Conservation (phyloP, 2,888 invertebrate genomes). For the Dichetophora obliterata region DNA sequence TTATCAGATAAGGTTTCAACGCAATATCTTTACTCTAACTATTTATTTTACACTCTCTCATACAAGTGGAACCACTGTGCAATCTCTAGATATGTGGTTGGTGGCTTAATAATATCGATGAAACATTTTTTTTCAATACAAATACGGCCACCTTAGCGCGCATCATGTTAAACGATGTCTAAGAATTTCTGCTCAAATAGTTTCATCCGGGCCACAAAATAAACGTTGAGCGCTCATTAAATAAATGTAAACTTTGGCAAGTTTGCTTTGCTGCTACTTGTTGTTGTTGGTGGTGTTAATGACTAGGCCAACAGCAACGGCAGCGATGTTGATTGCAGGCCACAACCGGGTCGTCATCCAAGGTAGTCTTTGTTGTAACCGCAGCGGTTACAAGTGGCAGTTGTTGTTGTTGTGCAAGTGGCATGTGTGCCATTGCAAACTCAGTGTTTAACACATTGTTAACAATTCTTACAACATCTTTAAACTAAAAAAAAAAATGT, state of each 20-base stretch:
- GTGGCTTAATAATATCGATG: no score
- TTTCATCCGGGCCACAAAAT: neutral
- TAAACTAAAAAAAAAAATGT: no score
- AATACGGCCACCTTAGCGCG: no score
- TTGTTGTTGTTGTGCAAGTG: neutral
- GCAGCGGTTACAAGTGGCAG: neutral
- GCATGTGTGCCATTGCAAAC: no score
- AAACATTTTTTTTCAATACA: no score
- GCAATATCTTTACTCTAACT: no score
- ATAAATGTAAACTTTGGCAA: constrained; percentile 6
- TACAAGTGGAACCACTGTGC: no score
- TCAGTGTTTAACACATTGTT: no score
- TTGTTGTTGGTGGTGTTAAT: neutral
- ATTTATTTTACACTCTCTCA: no score
- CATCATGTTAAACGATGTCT: neutral
- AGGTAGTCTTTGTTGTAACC: neutral
- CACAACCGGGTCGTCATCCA: neutral
- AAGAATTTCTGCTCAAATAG: constrained; percentile 1
- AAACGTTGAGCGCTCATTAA: neutral
- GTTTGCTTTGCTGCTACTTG: neutral
- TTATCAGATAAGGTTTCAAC: no score
- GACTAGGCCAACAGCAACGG: neutral
- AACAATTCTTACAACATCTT: no score
- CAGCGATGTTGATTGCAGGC: neutral
- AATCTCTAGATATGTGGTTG: no score